Percentiles rank a stretch among this genome's conserved stretches.
Conservation (phyloP, 2,888 invertebrate species). For the Prenolepis imparis region DNA sequence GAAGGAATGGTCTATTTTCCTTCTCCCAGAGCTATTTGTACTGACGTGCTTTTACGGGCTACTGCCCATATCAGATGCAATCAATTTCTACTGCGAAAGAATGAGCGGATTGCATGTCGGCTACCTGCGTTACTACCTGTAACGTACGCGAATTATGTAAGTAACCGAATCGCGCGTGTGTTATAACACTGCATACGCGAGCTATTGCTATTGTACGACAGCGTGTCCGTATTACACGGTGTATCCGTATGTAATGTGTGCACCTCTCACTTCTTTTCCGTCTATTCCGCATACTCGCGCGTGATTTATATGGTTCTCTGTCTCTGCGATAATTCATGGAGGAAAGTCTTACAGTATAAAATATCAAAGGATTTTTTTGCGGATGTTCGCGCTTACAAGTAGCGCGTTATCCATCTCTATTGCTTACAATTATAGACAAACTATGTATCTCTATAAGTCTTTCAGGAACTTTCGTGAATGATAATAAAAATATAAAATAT, state of each 20-base stretch:
- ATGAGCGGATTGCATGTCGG: constrained; percentile 53
- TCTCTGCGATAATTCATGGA: constrained; percentile 23
- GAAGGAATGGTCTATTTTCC: constrained; percentile 38
- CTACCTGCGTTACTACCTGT: constrained; percentile 51
- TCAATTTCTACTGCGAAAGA: constrained; percentile 50
- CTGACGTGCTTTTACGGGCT: constrained; percentile 40
- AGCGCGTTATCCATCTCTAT: background rate
- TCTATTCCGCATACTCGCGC: constrained; percentile 47
- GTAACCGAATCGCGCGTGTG: constrained; percentile 53
- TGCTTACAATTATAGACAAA: background rate
- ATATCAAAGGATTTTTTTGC: constrained; percentile 21
- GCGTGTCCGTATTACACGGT: constrained; percentile 57
- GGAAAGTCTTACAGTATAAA: constrained; percentile 17
- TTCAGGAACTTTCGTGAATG: background rate
- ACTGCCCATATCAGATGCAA: constrained; percentile 15
- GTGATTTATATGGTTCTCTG: constrained; percentile 60
- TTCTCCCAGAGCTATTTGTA: constrained; percentile 18
- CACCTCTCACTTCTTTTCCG: constrained; percentile 45
- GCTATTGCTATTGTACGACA: constrained; percentile 60
- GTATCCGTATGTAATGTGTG: constrained; percentile 18
- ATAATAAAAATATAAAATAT: background rate
- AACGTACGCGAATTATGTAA: constrained; percentile 69
- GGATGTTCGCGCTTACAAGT: background rate
- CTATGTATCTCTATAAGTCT: background rate
- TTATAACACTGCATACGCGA: constrained; percentile 1